Evolutionary conservation across 2,113 vertebrate species (phyloP).

Genomic region (Mirounga angustirostris): DNA sequence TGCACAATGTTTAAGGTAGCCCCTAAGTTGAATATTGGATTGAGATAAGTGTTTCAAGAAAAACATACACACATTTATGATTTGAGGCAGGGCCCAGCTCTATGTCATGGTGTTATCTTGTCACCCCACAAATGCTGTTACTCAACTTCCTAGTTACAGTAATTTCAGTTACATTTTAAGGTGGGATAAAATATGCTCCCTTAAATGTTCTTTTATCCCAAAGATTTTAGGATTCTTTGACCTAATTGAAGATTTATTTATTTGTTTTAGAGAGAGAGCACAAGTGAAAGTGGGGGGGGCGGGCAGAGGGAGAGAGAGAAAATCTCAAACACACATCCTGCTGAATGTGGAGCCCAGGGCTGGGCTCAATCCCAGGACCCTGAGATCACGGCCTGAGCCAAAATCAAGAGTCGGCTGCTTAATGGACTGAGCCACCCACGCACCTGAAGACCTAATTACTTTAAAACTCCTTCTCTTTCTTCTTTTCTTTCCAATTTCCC

Average conservation of each 20-base stretch:
- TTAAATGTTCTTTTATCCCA: neutral
- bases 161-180: neutral
- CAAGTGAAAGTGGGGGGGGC: neutral
- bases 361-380: neutral
- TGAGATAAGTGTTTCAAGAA: neutral
- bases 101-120: neutral
- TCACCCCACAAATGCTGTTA: neutral
- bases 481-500: neutral
- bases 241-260: neutral
- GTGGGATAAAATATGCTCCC: neutral
- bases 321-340: neutral
- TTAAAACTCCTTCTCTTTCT: neutral
- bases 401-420: neutral
- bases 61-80: neutral
- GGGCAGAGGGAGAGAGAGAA: neutral
- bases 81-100: neutral
- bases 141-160: neutral
- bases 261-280: neutral
- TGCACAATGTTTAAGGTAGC: accelerated
- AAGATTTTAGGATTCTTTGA: neutral
- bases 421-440: neutral
- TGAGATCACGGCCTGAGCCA: neutral
- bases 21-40: neutral
- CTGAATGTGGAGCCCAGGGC: neutral
- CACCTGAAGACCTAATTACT: neutral